Evolutionary conservation across 2,113 vertebrate species (phyloP), one percentile per base, ranked within the genome.

Genomic region (Uropsilus gracilis): DNA sequence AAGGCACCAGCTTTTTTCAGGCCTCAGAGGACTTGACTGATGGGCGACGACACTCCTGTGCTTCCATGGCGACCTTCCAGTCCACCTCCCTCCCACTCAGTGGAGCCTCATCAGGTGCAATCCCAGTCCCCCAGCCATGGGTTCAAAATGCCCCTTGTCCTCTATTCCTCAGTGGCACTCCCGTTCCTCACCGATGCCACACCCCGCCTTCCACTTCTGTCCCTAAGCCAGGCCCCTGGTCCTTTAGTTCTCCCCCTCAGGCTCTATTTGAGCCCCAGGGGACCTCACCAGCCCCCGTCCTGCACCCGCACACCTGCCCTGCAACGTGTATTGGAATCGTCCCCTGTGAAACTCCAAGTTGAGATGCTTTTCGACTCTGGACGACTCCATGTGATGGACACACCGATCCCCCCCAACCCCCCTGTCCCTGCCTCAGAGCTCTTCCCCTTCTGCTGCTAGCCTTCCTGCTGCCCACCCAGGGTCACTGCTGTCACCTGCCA

Each of bases 351-450:
- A 30, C 24, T 71, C 20, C 4, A 16, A 20, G 12, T 44, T 28
- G 2, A 16, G 50, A 20, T 0, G 0, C 6, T 50, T 30, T 28
- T 4, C 3, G 24, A 8, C 26, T 18, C 11, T 42, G 6, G 5
- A 2, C 4, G 6, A 34, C 6, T 20, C 20, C 18, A 0, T 14
- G 24, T 0, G 8, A 30, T 6, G 20, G 13, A 16, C 1, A 14
- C 2, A 3, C 7, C 42, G 0, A 22, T 18, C 72, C 34, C 1
- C 44, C 13, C 53, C n/a, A 0, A 2, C 3, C 0, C 34, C 26
- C 18, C 0, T 5, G 20, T 6, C 44, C 8, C 53, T 6, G 5
- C 53, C 20, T 18, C 3, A 48, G 53, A 0, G 12, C 48, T 46
- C 32, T 2, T 5, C 18, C 7, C 1, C 10, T 28, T 30, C 63